Evolutionary conservation across 2,888 invertebrate species (phyloP), one percentile per base, ranked within the genome.

Genomic region (Catotricha subobsoleta): DNA sequence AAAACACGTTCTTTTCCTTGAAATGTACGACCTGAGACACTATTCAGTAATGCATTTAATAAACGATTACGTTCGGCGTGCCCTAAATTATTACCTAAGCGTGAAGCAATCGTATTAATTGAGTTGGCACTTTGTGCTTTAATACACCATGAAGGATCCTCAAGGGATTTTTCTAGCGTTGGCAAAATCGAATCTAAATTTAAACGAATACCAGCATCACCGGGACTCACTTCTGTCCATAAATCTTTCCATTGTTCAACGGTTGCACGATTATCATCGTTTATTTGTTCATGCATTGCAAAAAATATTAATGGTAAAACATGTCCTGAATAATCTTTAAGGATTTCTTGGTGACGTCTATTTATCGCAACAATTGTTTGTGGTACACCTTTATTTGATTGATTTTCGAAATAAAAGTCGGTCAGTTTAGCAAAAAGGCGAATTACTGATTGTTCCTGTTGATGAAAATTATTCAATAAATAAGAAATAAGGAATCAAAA

Each of bases 181-280:
- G 67, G 66, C 37, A 80, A 72, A 41, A 91, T 80, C 39, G 74
- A 72, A 36, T 71, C 65, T 44, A 87, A 60, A 58, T 91, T 80
- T 46, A 79, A 73, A 20, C 76, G 69, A 48, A 91, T 77, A 30
- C 84, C 88, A 37, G 72, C 73, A 64, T 87, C 91, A n/a, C 82
- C 80, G n/a, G 86, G 84, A 46, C 84, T 80, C 25, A 83, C 75
- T 54, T 91, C 91, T 35, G 74, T 72, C 91, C 91, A 92, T 30
- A 90, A 69, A 55, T 91, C 90, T 46, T 80, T 81, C 76, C 83
- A 92, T 46, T 79, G 63, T 52, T 80, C 79, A 45, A 80, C 68
- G 10, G 74, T 74, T 10, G 54, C 53, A 48, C 67, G 67, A 45
- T 69, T 69, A 46, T 70, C 70, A 18, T 74, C 72, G 13, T 69